Evolutionary conservation across 35 echinoderm and acorn worm species (phyloP), one percentile per base, ranked within the genome.

Genomic region (Chiridota heheva): DNA sequence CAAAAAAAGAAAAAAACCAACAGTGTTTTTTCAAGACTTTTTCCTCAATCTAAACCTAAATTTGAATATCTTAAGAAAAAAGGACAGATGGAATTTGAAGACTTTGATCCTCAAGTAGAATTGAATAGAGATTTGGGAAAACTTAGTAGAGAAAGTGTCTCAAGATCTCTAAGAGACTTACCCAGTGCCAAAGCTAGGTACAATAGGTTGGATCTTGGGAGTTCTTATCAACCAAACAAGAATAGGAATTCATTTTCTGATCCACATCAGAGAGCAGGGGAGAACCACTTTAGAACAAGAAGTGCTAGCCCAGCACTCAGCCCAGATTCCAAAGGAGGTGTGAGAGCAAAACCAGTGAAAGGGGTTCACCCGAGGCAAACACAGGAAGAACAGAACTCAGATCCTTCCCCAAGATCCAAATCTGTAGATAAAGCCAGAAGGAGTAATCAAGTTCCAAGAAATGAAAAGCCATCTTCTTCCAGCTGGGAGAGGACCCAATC

Each of bases 21-120:
- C 38, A 45, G 40, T 96, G 92, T 96, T 26, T 96, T 86, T 90
- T 96, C 92, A 59, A 85, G 92, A 67, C 64, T 96, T 45, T 96
- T 86, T 75, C 76, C 82, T 33, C 75, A 86, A 18, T 60, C 69
- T n/a, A 81, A 61, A 70, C 75, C 92, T 10, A 96, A 86, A 78
- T 96, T 96, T 87, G 69, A 96, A 29, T 96, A 62, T 37, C 75
- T 96, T 16, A 77, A 71, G 22, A 85, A 83, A 28, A 96, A 84
- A 33, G 75, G 67, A 34, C 49, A 36, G 3, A 22, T 60, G 31
- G 7, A 47, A 45, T 81, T 82, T 42, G 49, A 70, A 42, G 90
- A 88, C 1, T 20, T 42, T 46, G 78, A 83, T 18, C 26, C 58
- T 32, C 29, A 51, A 20, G 69, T 78, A 49, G 58, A 83, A n/a